These are phyloP conservation scores for Nomada goodeniana DNA, from an alignment of 2,888 invertebrate genomes.

Conservation along the genomic window DNA sequence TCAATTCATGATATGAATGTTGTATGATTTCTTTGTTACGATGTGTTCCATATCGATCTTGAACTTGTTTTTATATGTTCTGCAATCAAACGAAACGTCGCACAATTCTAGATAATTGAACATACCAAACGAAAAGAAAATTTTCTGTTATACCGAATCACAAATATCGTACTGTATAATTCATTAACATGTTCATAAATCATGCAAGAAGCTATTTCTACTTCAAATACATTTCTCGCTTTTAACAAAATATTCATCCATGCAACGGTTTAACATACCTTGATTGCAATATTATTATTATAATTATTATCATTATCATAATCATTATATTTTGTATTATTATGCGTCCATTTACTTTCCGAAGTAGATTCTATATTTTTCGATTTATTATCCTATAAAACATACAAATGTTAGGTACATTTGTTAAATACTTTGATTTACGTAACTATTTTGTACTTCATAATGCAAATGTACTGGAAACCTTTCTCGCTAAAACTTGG, in stretches of 20 bases:
- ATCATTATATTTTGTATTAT: slow-evolving; percentile 58
- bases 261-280: slow-evolving; percentile 72
- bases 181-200: slow-evolving; percentile 57
- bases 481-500: neutral
- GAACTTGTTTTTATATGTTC: slow-evolving; percentile 15
- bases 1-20: neutral
- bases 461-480: slow-evolving; percentile 27
- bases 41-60: slow-evolving; percentile 18
- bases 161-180: slow-evolving; percentile 51
- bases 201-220: slow-evolving; percentile 72
- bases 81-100: slow-evolving; percentile 17
- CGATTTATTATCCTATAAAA: slow-evolving; percentile 74
- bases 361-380: slow-evolving; percentile 66
- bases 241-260: slow-evolving; percentile 60
- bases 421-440: slow-evolving; percentile 16
- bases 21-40: neutral
- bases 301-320: slow-evolving; percentile 56
- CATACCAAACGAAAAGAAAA: slow-evolving; percentile 18
- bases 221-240: slow-evolving; percentile 58
- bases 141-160: slow-evolving; percentile 34
- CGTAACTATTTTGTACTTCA: slow-evolving; percentile 22
- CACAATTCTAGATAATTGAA: slow-evolving; percentile 15
- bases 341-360: slow-evolving; percentile 58
- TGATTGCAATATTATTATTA: slow-evolving; percentile 56
- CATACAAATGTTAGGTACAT: slow-evolving; percentile 49